Evolutionary conservation across 2,888 invertebrate species (phyloP).

Genomic region (Oscheius sp.): DNA sequence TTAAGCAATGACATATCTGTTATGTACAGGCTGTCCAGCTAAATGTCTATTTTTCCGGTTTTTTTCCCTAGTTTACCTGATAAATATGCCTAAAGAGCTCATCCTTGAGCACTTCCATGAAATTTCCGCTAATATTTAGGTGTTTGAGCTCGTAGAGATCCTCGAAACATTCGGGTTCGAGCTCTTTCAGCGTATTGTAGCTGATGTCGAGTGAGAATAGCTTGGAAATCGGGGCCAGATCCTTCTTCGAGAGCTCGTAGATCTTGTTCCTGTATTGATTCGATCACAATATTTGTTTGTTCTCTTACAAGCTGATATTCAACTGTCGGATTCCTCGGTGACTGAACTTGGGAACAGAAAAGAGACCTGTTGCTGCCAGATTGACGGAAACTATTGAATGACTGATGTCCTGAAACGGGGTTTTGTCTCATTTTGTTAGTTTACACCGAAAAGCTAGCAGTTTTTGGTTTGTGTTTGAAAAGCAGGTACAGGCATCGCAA

Average conservation of each 20-base stretch:
- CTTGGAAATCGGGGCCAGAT: conserved; percentile 56
- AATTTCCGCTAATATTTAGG: conserved; percentile 69
- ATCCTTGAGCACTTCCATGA: conserved; percentile 53
- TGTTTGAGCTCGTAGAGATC: conserved; percentile 60
- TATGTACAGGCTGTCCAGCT: conserved; percentile 63
- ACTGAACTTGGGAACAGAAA: conserved; percentile 68
- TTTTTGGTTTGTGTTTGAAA: no score
- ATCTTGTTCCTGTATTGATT: conserved; percentile 62
- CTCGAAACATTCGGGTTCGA: conserved; percentile 57
- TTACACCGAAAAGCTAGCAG: no score
- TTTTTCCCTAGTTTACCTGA: conserved; percentile 42
- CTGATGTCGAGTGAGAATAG: conserved; percentile 59
- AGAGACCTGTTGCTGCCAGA: conserved; percentile 70
- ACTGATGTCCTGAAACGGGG: conserved; percentile 55
- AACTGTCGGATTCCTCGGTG: conserved; percentile 57
- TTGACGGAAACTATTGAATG: conserved; percentile 62
- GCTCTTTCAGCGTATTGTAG: conserved; percentile 62
- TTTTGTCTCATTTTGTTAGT: no score
- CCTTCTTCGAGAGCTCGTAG: conserved; percentile 64
- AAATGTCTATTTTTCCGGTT: neutral
- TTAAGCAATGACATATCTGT: conserved; percentile 59
- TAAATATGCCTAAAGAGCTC: conserved; percentile 59
- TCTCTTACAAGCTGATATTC: conserved; percentile 65
- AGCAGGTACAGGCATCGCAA: no score
- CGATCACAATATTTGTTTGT: neutral